Percentiles rank a stretch among this genome's conserved stretches.
phyloP scores from a whole-genome alignment of 2,797 vertebrate genomes.

The Leuciscus waleckii region DNA sequence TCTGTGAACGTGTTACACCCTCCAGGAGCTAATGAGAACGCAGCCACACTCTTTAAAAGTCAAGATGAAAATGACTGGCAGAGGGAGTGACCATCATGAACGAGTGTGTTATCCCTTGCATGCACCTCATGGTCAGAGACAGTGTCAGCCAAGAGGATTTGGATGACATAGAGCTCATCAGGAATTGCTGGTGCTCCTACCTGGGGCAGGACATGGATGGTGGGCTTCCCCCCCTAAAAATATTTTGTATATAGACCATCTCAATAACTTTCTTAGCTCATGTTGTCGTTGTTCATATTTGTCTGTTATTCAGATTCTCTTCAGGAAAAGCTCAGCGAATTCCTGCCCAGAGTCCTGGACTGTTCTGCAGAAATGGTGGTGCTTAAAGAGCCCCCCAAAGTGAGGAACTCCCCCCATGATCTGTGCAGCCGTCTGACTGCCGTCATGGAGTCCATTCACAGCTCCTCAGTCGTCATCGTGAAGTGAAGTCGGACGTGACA shows the following conservation, averaged over 20 bases:
- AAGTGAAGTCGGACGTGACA: conserved; percentile 72
- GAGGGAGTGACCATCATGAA: conserved; percentile 89
- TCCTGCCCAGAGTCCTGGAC: conserved; percentile 93
- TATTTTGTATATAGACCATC: neutral
- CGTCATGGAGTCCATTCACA: conserved; percentile 94
- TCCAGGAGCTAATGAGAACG: conserved; percentile 88
- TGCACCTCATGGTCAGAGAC: conserved; percentile 90
- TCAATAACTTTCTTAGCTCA: neutral
- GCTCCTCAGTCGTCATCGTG: conserved; percentile 82
- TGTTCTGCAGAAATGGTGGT: conserved; percentile 85
- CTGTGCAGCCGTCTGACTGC: conserved; percentile 93
- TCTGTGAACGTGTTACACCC: neutral
- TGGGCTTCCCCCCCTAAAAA: conserved; percentile 55
- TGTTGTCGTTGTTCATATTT: neutral
- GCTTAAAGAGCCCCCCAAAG: conserved; percentile 93
- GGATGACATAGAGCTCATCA: conserved; percentile 88
- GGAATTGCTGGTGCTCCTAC: conserved; percentile 93
- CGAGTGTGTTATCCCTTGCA: conserved; percentile 92
- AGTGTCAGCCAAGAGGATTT: conserved; percentile 86
- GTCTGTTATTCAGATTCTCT: conserved; percentile 79
- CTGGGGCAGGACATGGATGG: conserved; percentile 91
- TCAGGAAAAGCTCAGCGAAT: conserved; percentile 88
- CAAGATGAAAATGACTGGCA: conserved; percentile 79
- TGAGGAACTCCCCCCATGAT: conserved; percentile 90
- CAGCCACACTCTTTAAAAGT: conserved; percentile 86